A percentile compares a stretch with the other conserved stretches of the same genome.
Conservation (phyloP, 1,140 invertebrate genomes). For the Pinna nobilis region DNA sequence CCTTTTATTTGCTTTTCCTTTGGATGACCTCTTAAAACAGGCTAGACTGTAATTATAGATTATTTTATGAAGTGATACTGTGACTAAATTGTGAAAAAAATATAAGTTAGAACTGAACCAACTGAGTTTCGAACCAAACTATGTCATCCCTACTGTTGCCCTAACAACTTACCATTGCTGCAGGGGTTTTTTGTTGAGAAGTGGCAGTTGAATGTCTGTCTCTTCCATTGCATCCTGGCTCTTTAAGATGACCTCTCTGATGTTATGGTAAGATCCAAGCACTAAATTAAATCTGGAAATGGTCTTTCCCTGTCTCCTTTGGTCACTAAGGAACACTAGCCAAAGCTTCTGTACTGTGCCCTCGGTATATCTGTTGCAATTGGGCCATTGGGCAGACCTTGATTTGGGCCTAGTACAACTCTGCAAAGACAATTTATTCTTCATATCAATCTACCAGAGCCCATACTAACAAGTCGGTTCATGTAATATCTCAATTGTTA, state of each 20-base stretch:
- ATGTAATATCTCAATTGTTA: not conserved
- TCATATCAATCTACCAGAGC: not conserved
- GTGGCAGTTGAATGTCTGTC: conserved; percentile 43
- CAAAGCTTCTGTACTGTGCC: conserved; percentile 27
- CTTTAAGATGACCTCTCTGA: conserved; percentile 21
- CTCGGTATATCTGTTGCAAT: conserved; percentile 48
- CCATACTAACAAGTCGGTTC: not conserved
- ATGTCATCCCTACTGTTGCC: no score
- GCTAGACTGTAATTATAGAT: no score
- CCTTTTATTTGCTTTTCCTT: no score
- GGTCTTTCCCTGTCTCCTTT: not conserved
- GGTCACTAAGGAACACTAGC: conserved; percentile 18
- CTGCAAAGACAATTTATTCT: conserved; percentile 26
- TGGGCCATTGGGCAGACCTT: conserved; percentile 37
- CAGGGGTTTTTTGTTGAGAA: conserved; percentile 43
- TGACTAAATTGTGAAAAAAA: no score
- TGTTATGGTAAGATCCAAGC: conserved; percentile 26
- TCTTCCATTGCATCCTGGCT: conserved; percentile 7
- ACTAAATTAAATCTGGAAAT: conserved; percentile 30
- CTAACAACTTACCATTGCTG: conserved; percentile 43
- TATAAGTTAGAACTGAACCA: no score
- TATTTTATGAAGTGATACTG: no score
- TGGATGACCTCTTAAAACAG: no score
- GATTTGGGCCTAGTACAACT: conserved; percentile 42
- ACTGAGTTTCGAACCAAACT: no score